Percentiles rank a stretch among this genome's conserved stretches.
phyloP scores from a whole-genome alignment of 2,113 vertebrate genomes.

The Numenius arquata region DNA sequence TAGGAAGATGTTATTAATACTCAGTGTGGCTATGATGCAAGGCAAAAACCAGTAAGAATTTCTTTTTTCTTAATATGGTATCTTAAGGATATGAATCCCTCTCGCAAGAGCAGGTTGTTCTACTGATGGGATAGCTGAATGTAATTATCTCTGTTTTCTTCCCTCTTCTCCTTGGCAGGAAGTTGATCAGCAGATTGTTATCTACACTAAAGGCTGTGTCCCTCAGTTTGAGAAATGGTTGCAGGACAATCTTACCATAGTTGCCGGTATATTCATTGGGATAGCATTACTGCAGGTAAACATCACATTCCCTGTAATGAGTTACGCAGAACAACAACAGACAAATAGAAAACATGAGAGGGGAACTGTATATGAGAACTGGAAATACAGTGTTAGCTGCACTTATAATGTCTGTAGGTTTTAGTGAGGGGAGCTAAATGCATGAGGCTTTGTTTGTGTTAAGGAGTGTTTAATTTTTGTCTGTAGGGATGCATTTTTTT shows the following conservation, averaged over 20 bases:
- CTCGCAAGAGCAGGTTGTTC: not conserved
- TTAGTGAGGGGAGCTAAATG: not conserved
- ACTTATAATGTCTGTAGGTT: rapidly evolving
- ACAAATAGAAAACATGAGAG: not conserved
- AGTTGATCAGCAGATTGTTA: constrained; percentile 91
- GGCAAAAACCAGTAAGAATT: constrained; percentile 88
- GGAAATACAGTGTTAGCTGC: not conserved
- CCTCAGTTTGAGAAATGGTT: constrained; percentile 99
- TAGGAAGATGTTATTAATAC: constrained; percentile 99
- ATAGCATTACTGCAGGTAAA: constrained; percentile 92
- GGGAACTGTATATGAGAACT: not conserved
- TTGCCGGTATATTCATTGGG: constrained; percentile 96
- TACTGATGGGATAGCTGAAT: not conserved
- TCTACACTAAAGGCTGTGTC: constrained; percentile 96
- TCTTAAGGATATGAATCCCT: constrained; percentile 7
- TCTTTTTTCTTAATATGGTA: not conserved
- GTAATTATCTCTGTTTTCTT: constrained; percentile 10
- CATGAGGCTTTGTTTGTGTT: not conserved
- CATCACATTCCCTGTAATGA: not conserved
- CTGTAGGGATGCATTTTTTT: not conserved
- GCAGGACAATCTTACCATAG: constrained; percentile 95
- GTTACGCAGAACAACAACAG: not conserved
- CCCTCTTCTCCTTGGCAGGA: constrained; percentile 76
- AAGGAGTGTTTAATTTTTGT: not conserved
- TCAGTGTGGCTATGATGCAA: constrained; percentile 95